A percentile compares a stretch with the other conserved stretches of the same genome.
phyloP scores from a whole-genome alignment of 2,113 vertebrate species.

The Petrocephalus microphthalmus region DNA sequence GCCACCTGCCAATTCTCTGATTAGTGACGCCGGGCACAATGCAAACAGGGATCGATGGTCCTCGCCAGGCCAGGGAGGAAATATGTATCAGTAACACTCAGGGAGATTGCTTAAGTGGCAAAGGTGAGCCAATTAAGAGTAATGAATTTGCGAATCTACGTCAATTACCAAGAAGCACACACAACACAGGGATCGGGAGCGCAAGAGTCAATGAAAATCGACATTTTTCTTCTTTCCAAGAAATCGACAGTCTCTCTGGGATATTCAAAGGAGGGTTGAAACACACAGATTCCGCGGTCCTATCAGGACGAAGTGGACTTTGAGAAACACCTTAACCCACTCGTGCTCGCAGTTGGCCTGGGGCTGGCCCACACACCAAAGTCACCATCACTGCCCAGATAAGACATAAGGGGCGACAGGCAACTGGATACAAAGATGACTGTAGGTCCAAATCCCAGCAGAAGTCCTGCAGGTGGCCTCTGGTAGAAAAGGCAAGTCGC shows the following conservation, averaged over 20 bases:
- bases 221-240: constrained; percentile 1
- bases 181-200: background rate
- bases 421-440: background rate
- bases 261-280: background rate
- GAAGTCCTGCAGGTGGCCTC: background rate
- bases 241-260: background rate
- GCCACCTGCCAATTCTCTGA: background rate
- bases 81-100: constrained; percentile 25
- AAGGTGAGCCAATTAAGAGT: constrained; percentile 26
- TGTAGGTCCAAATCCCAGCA: background rate
- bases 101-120: constrained; percentile 24
- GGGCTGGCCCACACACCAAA: background rate
- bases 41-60: constrained; percentile 16
- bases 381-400: background rate
- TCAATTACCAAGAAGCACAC: constrained; percentile 19
- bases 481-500: background rate
- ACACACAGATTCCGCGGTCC: background rate
- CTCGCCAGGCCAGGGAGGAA: constrained; percentile 11
- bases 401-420: background rate
- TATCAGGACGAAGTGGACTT: background rate
- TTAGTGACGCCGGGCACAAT: background rate
- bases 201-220: constrained; percentile 16
- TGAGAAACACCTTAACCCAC: background rate
- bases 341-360: background rate
- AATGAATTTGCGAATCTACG: constrained; percentile 21